Percentiles rank a stretch among this genome's conserved stretches.
Conservation (phyloP, 1,140 invertebrate species). For the Bathynomus jamesi region DNA sequence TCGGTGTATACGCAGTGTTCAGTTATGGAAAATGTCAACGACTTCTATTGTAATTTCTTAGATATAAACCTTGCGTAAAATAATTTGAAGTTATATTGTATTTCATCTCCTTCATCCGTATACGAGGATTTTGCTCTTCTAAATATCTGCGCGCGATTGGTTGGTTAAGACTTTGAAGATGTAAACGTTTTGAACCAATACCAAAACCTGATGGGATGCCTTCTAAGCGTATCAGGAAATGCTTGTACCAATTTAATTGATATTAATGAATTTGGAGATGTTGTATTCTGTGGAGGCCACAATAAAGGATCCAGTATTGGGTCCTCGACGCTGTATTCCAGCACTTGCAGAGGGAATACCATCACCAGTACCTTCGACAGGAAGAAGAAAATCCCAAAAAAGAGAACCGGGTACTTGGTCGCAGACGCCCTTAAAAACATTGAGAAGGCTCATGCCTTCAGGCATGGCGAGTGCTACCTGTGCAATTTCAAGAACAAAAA, state of each 20-base stretch:
- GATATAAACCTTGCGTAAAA: no score
- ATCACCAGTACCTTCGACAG: not conserved
- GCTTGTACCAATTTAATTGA: slow-evolving; percentile 26
- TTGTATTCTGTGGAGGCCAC: slow-evolving; percentile 9
- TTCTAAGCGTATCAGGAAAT: slow-evolving; percentile 26
- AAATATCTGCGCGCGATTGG: no score
- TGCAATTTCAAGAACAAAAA: slow-evolving; percentile 31
- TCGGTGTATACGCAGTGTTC: no score
- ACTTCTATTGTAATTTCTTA: no score
- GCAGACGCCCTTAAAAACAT: slow-evolving; percentile 25
- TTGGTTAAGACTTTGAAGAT: no score
- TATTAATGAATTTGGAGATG: slow-evolving; percentile 15
- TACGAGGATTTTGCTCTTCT: no score
- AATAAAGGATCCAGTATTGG: not conserved
- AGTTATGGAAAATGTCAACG: no score
- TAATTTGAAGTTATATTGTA: no score
- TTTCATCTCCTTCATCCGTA: no score
- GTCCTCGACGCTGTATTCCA: slow-evolving; percentile 13
- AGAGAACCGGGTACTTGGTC: slow-evolving; percentile 15
- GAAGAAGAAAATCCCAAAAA: not conserved
- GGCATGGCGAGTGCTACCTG: slow-evolving; percentile 23
- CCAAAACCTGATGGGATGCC: slow-evolving; percentile 31
- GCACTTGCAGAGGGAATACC: not conserved
- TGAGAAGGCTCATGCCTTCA: slow-evolving; percentile 16
- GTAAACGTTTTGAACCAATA: no score